Base-by-base conservation (phyloP, 1,140 invertebrate genomes). In the Lucilia sericata region DNA sequence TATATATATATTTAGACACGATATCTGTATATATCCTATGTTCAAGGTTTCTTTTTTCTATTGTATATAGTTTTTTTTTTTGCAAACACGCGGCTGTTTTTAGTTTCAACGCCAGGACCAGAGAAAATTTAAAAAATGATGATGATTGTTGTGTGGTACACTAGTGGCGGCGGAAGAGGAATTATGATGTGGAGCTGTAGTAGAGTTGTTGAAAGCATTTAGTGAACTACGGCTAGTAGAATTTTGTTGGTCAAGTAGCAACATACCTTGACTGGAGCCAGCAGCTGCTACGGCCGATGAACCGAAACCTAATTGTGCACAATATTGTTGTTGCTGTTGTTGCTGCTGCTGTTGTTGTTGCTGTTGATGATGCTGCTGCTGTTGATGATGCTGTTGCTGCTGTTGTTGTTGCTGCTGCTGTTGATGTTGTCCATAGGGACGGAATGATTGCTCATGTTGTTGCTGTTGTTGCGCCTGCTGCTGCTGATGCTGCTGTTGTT, bases 121-220 rank as follows among this genome's bases (percentile, higher is more conserved):
- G 70, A 90, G 86, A 87, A 90, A 89, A 87, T 90, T 90, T 84
- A 90, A 87, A 88, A 90, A 86, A 85, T 87, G 88, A 88, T 90
- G 89, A 88, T 88, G 89, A 87, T 90, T 89, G 87, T 87, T 80
- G 60, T 76, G 55, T 34, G 78, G 65, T 76, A 82, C 85, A 80
- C 88, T 86, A 84, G 88, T 86, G 84, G 87, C 85, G 82, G 89
- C 87, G 88, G 88, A 88, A 89, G 88, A 87, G 87, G 88, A 86
- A 88, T 88, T 89, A 51, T 89, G 76, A 49, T 80, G 76, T 80
- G 84, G 74, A 78, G 85, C 84, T 85, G 85, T 75, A 75, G 60
- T 86, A 10, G 86, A 81, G 83, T 81, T 84, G 80, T 74, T 65
- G 83, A 51, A 80, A 80, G 76, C 76, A 80, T 80, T 80, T 80